Conservation (phyloP, 2,113 vertebrate genomes). For the Thamnophis sirtalis region DNA sequence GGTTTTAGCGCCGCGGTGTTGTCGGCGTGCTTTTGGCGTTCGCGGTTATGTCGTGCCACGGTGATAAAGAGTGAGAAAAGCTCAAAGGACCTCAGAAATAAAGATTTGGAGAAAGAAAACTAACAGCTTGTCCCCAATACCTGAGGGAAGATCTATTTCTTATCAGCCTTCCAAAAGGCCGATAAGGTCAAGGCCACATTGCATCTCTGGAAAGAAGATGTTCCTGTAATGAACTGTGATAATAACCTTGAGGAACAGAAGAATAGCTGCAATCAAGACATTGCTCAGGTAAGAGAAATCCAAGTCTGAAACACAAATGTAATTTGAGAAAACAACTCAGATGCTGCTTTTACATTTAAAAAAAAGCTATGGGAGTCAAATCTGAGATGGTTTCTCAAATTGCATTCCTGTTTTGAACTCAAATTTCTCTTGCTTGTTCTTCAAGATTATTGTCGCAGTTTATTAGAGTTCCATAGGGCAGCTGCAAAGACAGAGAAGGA, state of each 20-base stretch:
- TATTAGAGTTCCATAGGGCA: background rate
- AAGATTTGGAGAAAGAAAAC: background rate
- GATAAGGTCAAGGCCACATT: background rate
- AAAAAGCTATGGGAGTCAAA: background rate
- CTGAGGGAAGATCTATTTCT: background rate
- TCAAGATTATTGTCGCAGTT: background rate
- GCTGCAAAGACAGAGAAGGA: background rate
- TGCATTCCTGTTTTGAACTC: background rate
- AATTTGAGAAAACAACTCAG: background rate
- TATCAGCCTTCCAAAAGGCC: background rate
- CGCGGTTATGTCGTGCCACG: no score
- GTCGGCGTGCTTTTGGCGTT: no score
- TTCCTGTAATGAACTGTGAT: background rate
- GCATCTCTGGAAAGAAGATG: background rate
- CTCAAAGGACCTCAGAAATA: background rate
- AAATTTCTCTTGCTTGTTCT: background rate
- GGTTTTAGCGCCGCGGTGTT: no score
- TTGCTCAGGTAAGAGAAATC: background rate
- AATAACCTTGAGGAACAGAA: background rate
- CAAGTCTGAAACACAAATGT: background rate
- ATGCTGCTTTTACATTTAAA: background rate
- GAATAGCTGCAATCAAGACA: background rate
- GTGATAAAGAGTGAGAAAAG: background rate
- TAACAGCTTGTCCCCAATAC: background rate
- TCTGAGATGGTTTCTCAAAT: background rate